Evolutionary conservation across 2,888 invertebrate species (phyloP).

Genomic region (Heteromyza rotundicornis): DNA sequence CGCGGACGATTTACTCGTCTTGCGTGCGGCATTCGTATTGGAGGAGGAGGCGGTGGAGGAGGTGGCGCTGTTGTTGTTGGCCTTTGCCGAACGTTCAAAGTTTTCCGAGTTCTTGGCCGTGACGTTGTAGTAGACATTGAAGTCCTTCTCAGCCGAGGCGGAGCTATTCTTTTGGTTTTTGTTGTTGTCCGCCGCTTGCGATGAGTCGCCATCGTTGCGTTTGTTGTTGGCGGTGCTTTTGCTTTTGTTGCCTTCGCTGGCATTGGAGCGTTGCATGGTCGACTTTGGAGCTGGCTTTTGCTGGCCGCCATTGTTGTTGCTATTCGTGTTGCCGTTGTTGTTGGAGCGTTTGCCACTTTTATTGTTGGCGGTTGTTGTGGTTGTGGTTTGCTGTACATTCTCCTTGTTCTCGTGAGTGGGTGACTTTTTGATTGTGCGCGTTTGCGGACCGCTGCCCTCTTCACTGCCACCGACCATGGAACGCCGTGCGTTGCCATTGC

Average conservation of each 20-base stretch:
- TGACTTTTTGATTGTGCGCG: conserved; percentile 56
- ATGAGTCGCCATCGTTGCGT: conserved; percentile 33
- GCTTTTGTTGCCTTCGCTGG: background rate
- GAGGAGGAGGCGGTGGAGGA: conserved; percentile 32
- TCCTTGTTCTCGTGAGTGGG: conserved; percentile 63
- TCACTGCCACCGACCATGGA: conserved; percentile 4
- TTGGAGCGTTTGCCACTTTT: conserved; percentile 26
- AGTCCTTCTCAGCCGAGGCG: conserved; percentile 32
- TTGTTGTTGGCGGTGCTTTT: conserved; percentile 8
- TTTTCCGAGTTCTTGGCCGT: conserved; percentile 57
- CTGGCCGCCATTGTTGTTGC: conserved; percentile 25
- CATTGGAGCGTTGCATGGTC: conserved; percentile 30
- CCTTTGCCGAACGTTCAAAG: conserved; percentile 52
- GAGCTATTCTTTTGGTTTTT: background rate
- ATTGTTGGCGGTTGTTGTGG: conserved; percentile 38
- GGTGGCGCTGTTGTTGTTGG: conserved; percentile 14
- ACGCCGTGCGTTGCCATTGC: conserved; percentile 12
- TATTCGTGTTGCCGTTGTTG: conserved; percentile 25
- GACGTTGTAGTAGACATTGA: conserved; percentile 40
- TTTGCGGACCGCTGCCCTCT: conserved; percentile 24
- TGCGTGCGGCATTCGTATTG: conserved; percentile 33
- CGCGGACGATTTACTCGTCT: conserved; percentile 23
- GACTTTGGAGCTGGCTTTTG: conserved; percentile 19
- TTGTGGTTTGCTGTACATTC: conserved; percentile 23
- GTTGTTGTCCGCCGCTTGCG: conserved; percentile 45